Percentiles rank a stretch among this genome's conserved stretches.
phyloP scores from a whole-genome alignment of 2,797 vertebrate genomes.

The Acrocephalus scirpaceus region DNA sequence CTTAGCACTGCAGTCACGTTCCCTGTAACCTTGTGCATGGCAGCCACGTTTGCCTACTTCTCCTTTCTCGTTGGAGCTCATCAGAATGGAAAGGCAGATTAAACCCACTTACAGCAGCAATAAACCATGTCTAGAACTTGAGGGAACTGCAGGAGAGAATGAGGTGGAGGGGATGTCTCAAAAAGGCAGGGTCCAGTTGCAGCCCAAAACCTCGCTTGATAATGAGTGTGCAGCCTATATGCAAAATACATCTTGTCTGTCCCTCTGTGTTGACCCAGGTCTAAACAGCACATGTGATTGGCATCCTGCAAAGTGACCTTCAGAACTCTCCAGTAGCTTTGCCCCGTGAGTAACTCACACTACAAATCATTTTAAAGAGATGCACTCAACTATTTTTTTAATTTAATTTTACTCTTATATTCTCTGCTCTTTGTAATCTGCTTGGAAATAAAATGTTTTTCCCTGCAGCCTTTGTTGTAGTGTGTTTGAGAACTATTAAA shows the following conservation, averaged over 20 bases:
- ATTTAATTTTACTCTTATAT: slow-evolving; percentile 74
- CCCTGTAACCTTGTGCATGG: not conserved
- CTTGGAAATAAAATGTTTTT: slow-evolving; percentile 75
- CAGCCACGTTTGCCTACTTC: not conserved
- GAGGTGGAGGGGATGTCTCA: slow-evolving; percentile 11
- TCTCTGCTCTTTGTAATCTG: slow-evolving; percentile 74
- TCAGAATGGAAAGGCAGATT: not conserved
- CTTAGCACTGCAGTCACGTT: not conserved
- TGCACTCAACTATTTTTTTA: slow-evolving; percentile 74
- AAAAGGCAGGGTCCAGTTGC: slow-evolving; percentile 54
- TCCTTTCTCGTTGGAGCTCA: not conserved
- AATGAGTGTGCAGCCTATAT: slow-evolving; percentile 66
- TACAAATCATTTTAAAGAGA: slow-evolving; percentile 73
- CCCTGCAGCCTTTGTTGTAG: slow-evolving; percentile 69
- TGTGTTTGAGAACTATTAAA: slow-evolving; percentile 60
- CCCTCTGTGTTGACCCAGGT: slow-evolving; percentile 54
- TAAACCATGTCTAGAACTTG: not conserved
- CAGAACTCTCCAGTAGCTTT: slow-evolving; percentile 71
- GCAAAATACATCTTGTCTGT: slow-evolving; percentile 61
- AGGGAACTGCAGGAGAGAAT: slow-evolving; percentile 23
- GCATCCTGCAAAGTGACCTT: slow-evolving; percentile 71
- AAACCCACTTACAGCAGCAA: slow-evolving; percentile 48
- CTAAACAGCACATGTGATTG: slow-evolving; percentile 69
- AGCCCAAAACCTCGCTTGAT: slow-evolving; percentile 59
- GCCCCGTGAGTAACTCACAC: slow-evolving; percentile 69